These are phyloP conservation scores for Catharus bicknelli DNA, from an alignment of 2,113 vertebrate genomes.

Conservation along the genomic window DNA sequence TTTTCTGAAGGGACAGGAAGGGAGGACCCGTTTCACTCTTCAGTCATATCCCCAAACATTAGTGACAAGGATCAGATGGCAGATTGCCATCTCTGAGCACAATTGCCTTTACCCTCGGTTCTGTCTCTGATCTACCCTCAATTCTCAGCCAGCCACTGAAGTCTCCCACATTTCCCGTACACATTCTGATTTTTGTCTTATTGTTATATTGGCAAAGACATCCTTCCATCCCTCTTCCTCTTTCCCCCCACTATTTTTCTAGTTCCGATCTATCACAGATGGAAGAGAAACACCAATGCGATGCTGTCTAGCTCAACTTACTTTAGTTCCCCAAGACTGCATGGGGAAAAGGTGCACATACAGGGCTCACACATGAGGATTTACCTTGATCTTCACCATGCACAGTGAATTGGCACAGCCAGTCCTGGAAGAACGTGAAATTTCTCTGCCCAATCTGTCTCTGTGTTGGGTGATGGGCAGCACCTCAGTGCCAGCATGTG, in stretches of 20 bases:
- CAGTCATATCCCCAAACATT: background rate
- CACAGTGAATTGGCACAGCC: background rate
- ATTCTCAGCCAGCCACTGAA: background rate
- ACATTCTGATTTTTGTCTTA: background rate
- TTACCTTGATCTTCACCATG: background rate
- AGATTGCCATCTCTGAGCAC: background rate
- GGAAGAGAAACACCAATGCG: background rate
- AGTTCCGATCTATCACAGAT: background rate
- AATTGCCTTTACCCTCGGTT: background rate
- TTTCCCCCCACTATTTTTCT: background rate
- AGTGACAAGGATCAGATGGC: constrained; percentile 8
- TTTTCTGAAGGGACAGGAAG: background rate
- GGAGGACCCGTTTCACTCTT: background rate
- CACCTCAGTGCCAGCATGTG: background rate
- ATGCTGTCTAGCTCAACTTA: background rate
- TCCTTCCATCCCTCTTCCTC: background rate
- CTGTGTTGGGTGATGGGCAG: background rate
- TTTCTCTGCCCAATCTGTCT: background rate
- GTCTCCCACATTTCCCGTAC: background rate
- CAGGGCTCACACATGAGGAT: accelerated
- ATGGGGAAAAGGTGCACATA: background rate
- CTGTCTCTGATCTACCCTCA: accelerated
- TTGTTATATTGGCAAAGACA: background rate
- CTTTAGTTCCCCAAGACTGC: background rate
- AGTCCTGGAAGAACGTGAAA: accelerated